Evolutionary conservation across 2,888 invertebrate genomes (phyloP).

Genomic region (Tenthredo livida): DNA sequence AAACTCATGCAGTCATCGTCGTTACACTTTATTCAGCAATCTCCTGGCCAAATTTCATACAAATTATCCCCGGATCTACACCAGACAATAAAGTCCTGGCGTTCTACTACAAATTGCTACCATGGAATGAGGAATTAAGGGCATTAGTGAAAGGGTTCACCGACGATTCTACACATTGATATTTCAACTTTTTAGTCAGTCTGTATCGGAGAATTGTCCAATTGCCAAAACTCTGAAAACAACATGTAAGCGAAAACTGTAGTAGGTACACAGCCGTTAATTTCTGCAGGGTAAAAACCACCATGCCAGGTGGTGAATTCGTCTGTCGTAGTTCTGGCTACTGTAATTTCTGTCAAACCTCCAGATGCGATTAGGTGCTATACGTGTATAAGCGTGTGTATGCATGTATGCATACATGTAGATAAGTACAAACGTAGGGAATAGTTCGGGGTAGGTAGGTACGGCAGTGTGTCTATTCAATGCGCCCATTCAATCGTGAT

Average conservation of each 20-base stretch:
- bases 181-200: neutral
- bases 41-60: constrained; percentile 69
- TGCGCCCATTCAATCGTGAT: constrained; percentile 59
- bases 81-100: constrained; percentile 61
- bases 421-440: neutral
- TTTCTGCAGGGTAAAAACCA: neutral
- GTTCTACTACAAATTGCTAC: constrained; percentile 67
- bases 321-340: neutral
- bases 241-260: neutral
- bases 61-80: constrained; percentile 67
- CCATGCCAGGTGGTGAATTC: constrained; percentile 22
- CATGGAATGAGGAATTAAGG: constrained; percentile 69
- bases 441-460: neutral
- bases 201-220: neutral
- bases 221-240: neutral
- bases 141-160: constrained; percentile 70
- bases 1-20: constrained; percentile 20
- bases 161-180: neutral
- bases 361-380: constrained; percentile 56
- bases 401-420: neutral
- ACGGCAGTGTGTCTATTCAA: constrained; percentile 48
- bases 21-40: constrained; percentile 65
- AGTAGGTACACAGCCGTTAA: neutral
- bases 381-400: constrained; percentile 30
- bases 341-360: constrained; percentile 58